Conservation (phyloP, 1,140 invertebrate species). For the Musca vetustissima region DNA sequence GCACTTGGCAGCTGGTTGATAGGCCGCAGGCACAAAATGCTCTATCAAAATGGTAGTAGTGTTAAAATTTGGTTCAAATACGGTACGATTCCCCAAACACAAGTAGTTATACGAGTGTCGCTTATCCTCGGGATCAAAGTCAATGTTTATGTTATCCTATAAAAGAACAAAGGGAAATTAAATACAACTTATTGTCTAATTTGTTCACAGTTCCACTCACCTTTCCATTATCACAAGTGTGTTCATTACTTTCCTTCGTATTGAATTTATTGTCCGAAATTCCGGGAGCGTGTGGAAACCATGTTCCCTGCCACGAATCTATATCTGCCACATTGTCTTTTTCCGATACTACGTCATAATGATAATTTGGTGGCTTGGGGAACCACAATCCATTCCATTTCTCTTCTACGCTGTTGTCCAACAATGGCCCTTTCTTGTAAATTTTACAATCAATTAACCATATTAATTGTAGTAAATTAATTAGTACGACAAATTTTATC, state of each 20-base stretch:
- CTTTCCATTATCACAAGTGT: slow-evolving; percentile 12
- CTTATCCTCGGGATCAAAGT: slow-evolving; percentile 69
- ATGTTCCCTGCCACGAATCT: slow-evolving; percentile 34
- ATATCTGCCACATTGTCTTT: slow-evolving; percentile 16
- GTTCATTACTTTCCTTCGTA: not conserved
- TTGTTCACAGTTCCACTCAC: not conserved
- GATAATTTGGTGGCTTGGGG: slow-evolving; percentile 32
- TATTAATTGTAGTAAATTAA: not conserved
- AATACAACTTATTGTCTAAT: not conserved
- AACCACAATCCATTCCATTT: slow-evolving; percentile 32
- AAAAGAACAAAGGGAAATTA: not conserved
- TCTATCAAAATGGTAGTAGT: slow-evolving; percentile 60
- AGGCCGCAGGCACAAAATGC: slow-evolving; percentile 63
- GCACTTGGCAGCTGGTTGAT: slow-evolving; percentile 68
- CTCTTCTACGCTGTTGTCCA: not conserved
- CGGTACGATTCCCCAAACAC: slow-evolving; percentile 51
- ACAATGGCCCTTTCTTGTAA: slow-evolving; percentile 2
- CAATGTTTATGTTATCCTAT: slow-evolving; percentile 58
- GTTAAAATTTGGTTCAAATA: slow-evolving; percentile 56
- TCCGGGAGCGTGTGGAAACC: slow-evolving; percentile 33
- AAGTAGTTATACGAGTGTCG: slow-evolving; percentile 67
- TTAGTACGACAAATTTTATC: not conserved
- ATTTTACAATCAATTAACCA: not conserved
- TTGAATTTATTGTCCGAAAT: not conserved
- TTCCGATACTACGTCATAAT: not conserved